phyloP scores from a whole-genome alignment of 2,113 vertebrate species.

The Trinectes maculatus region DNA sequence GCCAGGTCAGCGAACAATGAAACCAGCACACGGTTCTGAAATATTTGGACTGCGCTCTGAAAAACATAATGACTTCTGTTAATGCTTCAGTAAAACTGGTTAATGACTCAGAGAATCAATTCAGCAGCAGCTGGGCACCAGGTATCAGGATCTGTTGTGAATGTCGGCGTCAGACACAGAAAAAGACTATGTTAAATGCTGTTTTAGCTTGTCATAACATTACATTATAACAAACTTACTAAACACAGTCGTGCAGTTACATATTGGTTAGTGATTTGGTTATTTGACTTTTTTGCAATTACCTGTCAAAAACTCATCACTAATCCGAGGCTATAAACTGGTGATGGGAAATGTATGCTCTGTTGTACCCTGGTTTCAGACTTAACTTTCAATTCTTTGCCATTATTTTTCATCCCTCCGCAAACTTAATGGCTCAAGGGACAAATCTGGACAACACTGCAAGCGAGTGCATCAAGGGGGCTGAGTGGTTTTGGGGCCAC shows the following conservation, averaged over 20 bases:
- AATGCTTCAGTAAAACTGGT: constrained; percentile 14
- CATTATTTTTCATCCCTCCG: neutral
- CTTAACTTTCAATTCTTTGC: neutral
- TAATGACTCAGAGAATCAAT: constrained; percentile 27
- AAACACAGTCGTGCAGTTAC: no score
- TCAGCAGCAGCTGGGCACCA: constrained; percentile 7
- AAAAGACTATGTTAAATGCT: neutral
- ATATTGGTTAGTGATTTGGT: no score
- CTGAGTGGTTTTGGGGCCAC: neutral
- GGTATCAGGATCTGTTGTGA: constrained; percentile 25
- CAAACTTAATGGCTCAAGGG: neutral
- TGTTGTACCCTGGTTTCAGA: neutral
- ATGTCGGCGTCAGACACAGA: constrained; percentile 3
- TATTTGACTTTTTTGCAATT: no score
- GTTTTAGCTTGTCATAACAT: neutral
- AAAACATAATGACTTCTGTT: constrained; percentile 8
- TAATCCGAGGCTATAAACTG: neutral
- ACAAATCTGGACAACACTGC: neutral
- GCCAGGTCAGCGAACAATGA: constrained; percentile 29
- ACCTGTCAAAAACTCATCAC: no score
- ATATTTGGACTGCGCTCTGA: constrained; percentile 21
- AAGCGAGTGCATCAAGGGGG: neutral
- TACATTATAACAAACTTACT: neutral
- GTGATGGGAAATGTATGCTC: no score
- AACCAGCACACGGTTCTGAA: constrained; percentile 15